Percentiles rank a stretch among this genome's conserved stretches.
Conservation (phyloP, 2,113 vertebrate species). For the Calyptomena viridis region DNA sequence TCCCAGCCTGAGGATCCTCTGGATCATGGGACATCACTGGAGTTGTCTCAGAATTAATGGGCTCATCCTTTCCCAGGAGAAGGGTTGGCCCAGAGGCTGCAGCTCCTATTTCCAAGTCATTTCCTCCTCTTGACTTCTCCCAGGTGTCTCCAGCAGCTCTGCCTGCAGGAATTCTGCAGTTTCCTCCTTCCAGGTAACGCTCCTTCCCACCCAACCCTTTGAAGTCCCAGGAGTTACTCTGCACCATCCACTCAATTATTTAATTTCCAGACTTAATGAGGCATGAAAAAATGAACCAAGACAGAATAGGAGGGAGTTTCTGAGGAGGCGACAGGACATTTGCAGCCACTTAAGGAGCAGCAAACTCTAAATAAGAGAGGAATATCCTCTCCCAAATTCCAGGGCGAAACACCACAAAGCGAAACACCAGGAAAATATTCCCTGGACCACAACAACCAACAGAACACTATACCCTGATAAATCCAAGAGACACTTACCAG, state of each 20-base stretch:
- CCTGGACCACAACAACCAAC: not conserved
- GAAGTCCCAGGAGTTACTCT: not conserved
- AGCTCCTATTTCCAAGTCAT: not conserved
- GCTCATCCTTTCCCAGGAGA: rapidly evolving
- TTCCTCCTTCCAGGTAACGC: not conserved
- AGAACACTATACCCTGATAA: not conserved
- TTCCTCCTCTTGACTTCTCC: not conserved
- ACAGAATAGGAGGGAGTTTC: not conserved
- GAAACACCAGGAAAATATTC: rapidly evolving
- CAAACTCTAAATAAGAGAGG: not conserved
- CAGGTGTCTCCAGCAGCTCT: not conserved
- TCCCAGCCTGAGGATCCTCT: not conserved
- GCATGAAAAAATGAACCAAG: not conserved
- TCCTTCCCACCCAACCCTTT: slow-evolving; percentile 7
- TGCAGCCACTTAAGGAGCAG: not conserved
- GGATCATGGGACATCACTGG: rapidly evolving
- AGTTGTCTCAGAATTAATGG: not conserved
- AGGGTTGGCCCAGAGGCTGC: not conserved
- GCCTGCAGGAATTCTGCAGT: not conserved
- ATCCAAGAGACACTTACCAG: slow-evolving; percentile 7
- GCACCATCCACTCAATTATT: not conserved
- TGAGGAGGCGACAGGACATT: not conserved
- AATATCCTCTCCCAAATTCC: not conserved
- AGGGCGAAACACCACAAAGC: not conserved
- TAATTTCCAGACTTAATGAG: slow-evolving; percentile 8